Evolutionary conservation across 2,888 invertebrate species (phyloP), one percentile per base, ranked within the genome.

Genomic region (Xestia sexstrigata): DNA sequence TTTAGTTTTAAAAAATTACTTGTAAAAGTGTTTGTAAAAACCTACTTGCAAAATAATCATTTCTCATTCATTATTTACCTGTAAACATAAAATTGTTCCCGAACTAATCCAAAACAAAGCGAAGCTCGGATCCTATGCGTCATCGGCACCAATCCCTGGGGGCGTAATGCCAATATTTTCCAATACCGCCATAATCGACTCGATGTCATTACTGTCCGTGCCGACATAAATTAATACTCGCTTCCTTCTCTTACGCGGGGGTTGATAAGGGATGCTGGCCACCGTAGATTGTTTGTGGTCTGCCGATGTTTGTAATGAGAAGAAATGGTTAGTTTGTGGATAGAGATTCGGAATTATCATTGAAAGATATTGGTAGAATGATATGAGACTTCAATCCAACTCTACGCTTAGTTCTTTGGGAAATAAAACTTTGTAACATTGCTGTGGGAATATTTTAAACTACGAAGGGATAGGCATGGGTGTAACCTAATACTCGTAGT

Each of bases 171-270:
- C 94, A 93, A 96, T 96, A 96, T 96, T 95, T 96, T 91, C 96
- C 95, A 96, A 96, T 96, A 96, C 92, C 92, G 89, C 85, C 76
- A 93, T 95, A 96, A 96, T 96, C 95, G 95, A 92, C 93, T 85
- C 84, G 85, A 88, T 87, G 92, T 95, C 95, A 96, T 96, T 96
- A 96, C 95, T 95, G 96, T 95, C 95, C 90, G 74, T 82, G 90
- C 93, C 93, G 94, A 96, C 96, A 95, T 96, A 95, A 95, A 96
- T 96, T 96, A 96, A 96, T 96, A 95, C 89, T 93, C 88, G 91
- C 90, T 92, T 89, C 89, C 89, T 89, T 89, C 90, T 89, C 88
- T 86, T 78, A 81, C 72, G 76, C 78, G 83, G 76, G 76, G 74
- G 82, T 74, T 66, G 49, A 78, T 86, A 86, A 87, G 74, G 87